Evolutionary conservation across 2,113 vertebrate genomes (phyloP).

Genomic region (Phylloscopus trochilus): DNA sequence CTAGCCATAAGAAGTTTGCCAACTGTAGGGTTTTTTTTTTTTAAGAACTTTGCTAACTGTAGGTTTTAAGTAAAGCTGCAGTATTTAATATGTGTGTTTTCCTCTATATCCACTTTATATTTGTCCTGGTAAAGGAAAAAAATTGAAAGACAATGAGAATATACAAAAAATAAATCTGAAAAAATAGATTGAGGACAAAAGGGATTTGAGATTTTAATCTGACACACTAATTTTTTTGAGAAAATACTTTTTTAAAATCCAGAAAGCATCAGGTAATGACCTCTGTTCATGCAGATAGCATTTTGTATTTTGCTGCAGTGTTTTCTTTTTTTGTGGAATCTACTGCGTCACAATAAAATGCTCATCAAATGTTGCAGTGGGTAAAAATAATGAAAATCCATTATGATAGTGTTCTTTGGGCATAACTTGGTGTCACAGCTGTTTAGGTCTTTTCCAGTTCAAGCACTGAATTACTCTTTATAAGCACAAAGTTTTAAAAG

Average conservation of each 20-base stretch:
- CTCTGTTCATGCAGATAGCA: background rate
- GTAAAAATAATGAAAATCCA: background rate
- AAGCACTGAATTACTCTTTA: background rate
- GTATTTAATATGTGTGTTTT: background rate
- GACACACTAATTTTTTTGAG: background rate
- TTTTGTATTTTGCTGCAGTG: background rate
- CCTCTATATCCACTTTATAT: background rate
- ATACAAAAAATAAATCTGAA: background rate
- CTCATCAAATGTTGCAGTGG: background rate
- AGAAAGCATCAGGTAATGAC: background rate
- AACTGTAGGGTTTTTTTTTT: background rate
- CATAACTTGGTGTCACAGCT: background rate
- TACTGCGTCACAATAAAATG: background rate
- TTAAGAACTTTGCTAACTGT: background rate
- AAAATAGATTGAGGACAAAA: background rate
- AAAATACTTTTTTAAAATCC: background rate
- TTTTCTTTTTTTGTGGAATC: background rate
- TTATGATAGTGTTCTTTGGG: background rate
- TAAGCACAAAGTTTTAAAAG: background rate
- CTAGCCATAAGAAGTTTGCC: background rate
- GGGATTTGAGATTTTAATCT: background rate
- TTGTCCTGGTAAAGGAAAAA: background rate
- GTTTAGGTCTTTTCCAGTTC: background rate
- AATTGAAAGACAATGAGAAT: background rate
- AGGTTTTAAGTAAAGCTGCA: background rate